These are phyloP conservation scores for Drosophila asahinai DNA, from an alignment of 1,140 invertebrate genomes.

Conservation along the genomic window DNA sequence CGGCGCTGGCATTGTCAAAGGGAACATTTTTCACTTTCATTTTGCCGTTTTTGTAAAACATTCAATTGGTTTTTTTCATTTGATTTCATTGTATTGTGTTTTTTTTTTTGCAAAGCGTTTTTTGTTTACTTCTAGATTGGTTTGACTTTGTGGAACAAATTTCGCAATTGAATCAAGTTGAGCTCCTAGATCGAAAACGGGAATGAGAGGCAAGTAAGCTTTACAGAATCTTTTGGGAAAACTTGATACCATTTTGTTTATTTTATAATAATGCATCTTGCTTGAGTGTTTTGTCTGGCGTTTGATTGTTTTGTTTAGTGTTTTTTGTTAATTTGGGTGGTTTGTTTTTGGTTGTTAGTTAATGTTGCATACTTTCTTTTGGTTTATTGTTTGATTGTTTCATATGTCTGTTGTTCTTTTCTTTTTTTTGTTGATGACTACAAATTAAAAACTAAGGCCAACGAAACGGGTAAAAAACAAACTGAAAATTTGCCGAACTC, in stretches of 20 bases:
- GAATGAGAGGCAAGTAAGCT: slow-evolving; percentile 85
- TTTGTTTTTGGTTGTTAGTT: slow-evolving; percentile 79
- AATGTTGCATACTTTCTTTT: slow-evolving; percentile 83
- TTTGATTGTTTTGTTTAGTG: slow-evolving; percentile 54
- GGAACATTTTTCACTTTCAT: slow-evolving; percentile 58
- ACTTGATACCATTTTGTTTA: slow-evolving; percentile 83
- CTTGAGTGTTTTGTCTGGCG: slow-evolving; percentile 52
- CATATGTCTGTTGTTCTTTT: slow-evolving; percentile 63
- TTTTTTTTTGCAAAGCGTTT: slow-evolving; percentile 43
- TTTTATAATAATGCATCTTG: slow-evolving; percentile 57
- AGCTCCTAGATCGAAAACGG: slow-evolving; percentile 85
- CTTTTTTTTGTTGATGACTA: slow-evolving; percentile 66
- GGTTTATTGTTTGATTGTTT: slow-evolving; percentile 74
- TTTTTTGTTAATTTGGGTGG: slow-evolving; percentile 60
- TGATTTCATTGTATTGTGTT: slow-evolving; percentile 30
- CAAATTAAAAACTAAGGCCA: slow-evolving; percentile 65
- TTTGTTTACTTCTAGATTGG: slow-evolving; percentile 48
- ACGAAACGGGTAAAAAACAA: slow-evolving; percentile 29
- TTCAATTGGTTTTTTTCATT: slow-evolving; percentile 63
- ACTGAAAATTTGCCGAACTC: slow-evolving; percentile 43
- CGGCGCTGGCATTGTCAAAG: slow-evolving; percentile 56
- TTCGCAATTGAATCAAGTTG: slow-evolving; percentile 85
- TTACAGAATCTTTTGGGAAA: slow-evolving; percentile 85
- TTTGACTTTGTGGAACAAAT: slow-evolving; percentile 82
- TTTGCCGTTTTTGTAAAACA: slow-evolving; percentile 82